Evolutionary conservation across 2,797 vertebrate species (phyloP), one percentile per base, ranked within the genome.

Genomic region (Anas bahamensis): DNA sequence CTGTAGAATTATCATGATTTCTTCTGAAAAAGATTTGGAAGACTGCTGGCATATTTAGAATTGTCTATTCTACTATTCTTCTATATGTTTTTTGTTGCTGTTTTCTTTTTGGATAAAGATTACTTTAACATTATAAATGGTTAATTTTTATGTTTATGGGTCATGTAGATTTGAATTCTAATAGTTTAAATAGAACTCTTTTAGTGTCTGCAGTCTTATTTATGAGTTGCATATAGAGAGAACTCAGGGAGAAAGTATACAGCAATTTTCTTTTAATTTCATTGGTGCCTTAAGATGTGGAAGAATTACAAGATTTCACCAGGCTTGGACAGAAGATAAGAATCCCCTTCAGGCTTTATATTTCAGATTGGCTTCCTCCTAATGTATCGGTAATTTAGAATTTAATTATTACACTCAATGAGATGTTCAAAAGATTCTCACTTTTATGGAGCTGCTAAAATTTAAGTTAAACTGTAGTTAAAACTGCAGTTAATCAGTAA

Each of bases 361-460:
- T 88, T 88, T 91, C 48, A 88, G 33, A 83, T 21, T 89, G n/a
- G 7, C 19, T 89, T 91, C 63, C 39, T 91, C 46, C 64, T 86
- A 77, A 75, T 60, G 10, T 68, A 88, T 53, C 39, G 24, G 46
- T 56, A 89, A 84, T 77, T 52, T 21, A 91, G 65, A 80, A 31
- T 55, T 90, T 90, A 64, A 68, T 90, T 96, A 57, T 65, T 61
- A 74, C 19, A 41, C 23, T 93, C 57, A 80, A 7, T 68, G 22
- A 90, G 57, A 80, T 83, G 84, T 31, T 83, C 50, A 91, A 50
- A 91, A 88, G 24, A 86, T 33, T 94, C 75, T 84, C 33, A 53
- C 39, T 94, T 76, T 86, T 72, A 91, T 59, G 46, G 33, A 93
- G 75, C 65, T 84, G 29, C 29, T 88, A 88, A 91, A 90, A 65